Base-by-base conservation (phyloP, 1,140 invertebrate genomes). In the Polypedilum pembai region DNA sequence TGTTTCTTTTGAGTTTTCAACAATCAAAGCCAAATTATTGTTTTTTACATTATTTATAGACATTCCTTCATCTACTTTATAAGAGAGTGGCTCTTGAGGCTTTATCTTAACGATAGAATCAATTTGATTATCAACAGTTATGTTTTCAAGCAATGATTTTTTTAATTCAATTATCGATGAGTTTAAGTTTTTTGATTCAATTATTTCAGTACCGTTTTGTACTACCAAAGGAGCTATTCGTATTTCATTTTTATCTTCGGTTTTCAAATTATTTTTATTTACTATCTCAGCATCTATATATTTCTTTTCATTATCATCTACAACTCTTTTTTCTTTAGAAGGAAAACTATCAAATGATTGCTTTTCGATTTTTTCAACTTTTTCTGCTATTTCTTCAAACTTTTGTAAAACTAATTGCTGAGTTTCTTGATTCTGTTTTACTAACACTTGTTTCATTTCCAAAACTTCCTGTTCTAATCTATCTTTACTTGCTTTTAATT, bases 401-500 rank as follows among this genome's bases (percentile, higher is more conserved):
- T 77, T 78, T 56, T 77, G 75, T 8, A 74, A 73, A 15, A 78
- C 77, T 33, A 78, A 73, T 63, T 78, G 74, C 56, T 78, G 74
- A n/a, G 77, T 79, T 65, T 79, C 77, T 65, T 80, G 75, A 76
- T 78, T 80, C 75, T 82, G 79, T 72, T 82, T 81, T 0, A 78
- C 78, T 73, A 82, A 73, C 74, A 81, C 80, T 8, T 80, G 78
- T 45, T 88, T 85, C 17, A 88, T 83, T 78, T 84, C 77, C 79
- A 82, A 77, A n/a, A 82, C 79, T 76, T 83, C 77, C 74, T 83
- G 78, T 69, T 81, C 79, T 75, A 85, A 77, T 74, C 87, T 83
- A 65, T 88, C 80, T 78, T 88, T 83, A 45, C 85, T 82, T 76
- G 85, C 80, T 76, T 88, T 84, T 8, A 89, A 80, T 77, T 87